Evolutionary conservation across 2,888 invertebrate genomes (phyloP).

Genomic region (Myopa testacea): DNA sequence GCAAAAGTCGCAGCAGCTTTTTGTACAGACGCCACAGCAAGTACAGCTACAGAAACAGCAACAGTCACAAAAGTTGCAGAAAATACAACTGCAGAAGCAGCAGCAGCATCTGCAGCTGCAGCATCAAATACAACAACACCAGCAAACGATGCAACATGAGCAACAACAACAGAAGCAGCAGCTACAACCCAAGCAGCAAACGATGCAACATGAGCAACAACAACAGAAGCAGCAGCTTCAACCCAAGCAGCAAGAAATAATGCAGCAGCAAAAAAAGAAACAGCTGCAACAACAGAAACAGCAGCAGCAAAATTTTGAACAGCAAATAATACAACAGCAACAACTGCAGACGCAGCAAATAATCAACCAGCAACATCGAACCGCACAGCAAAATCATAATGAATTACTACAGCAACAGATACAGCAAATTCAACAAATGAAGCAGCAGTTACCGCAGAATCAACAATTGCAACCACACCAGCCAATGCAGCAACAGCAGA

Average conservation of each 20-base stretch:
- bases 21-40: not conserved
- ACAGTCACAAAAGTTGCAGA: not conserved
- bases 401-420: not conserved
- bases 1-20: not conserved
- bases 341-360: not conserved
- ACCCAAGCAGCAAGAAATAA: not conserved
- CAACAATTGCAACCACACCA: not conserved
- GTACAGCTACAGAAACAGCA: not conserved
- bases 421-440: not conserved
- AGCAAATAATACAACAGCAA: not conserved
- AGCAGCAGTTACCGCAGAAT: not conserved
- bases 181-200: not conserved
- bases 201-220: not conserved
- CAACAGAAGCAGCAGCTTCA: not conserved
- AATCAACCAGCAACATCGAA: too few relatives aligned
- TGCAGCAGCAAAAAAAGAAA: not conserved
- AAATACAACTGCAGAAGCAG: not conserved
- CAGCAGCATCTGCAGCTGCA: not conserved
- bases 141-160: not conserved
- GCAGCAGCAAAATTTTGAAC: not conserved
- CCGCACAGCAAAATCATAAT: too few relatives aligned
- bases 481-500: slow-evolving; percentile 9
- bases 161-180: not conserved
- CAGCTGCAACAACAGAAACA: not conserved
- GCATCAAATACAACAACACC: not conserved